Base-by-base conservation (phyloP, 2,888 invertebrate species). In the Pachydiplax longipennis region DNA sequence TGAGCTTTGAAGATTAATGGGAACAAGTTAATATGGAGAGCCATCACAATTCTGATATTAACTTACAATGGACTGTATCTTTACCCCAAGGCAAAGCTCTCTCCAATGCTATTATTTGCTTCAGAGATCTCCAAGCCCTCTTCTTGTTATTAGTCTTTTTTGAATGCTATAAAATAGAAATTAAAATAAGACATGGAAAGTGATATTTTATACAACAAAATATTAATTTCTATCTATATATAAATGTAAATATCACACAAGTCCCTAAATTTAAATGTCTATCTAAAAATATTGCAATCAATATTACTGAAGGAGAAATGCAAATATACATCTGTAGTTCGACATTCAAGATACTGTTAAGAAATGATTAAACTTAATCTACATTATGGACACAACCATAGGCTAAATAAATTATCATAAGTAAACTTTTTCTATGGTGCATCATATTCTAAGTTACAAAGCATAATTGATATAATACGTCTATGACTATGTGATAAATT, bases 91-190 rank as follows among this genome's bases (percentile, higher is more conserved):
- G 96, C 91, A 98, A 94, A 44, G 96, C 94, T 93, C 97, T 96
- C 93, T 98, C 98, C 80, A 97, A 96, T 1, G 97, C 95, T 90
- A 98, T 94, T 92, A 98, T 98, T 95, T 98, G 98, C 94, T 98
- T 98, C 87, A 98, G 93, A 10, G 98, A 98, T 93, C 97, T 96
- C 98, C 98, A 98, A 92, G 97, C 96, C 92, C 97, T 95, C 93
- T 97, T 98, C 93, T 97, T 98, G 92, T 95, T 95, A 18, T 93
- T 93, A 13, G 93, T 93, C 91, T 94, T 94, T 82, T 93, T 94
- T 2, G 94, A 94, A 92, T 94, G 94, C 94, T 95, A 92, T 25
- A 93, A 92, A 80, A 81, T 44, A 31, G 6, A 80, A 80, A 31
- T 53, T 18, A 53, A n/a, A n/a, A n/a, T 18, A 25, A 25, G n/a